A percentile compares a stretch with the other conserved stretches of the same genome.
Conservation (phyloP, 2,113 vertebrate genomes). For the Henicopernis longicauda region DNA sequence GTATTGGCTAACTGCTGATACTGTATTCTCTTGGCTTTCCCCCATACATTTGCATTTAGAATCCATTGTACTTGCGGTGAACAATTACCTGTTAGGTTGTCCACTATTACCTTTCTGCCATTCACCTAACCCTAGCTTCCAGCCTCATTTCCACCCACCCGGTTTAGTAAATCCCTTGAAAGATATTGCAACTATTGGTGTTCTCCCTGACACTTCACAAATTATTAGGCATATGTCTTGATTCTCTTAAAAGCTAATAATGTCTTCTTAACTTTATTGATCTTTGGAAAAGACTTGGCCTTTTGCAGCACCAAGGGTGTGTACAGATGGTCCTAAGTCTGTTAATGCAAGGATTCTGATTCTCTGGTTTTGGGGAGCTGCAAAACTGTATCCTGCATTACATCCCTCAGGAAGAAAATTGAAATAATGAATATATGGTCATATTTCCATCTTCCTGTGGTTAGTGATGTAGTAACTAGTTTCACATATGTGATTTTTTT, state of each 20-base stretch:
- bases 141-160: neutral
- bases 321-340: rapidly evolving
- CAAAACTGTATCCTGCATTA: neutral
- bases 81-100: neutral
- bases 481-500: neutral
- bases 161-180: neutral
- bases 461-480: neutral
- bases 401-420: neutral
- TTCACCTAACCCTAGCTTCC: neutral
- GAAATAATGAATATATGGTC: neutral
- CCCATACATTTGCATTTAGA: neutral
- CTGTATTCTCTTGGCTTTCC: neutral
- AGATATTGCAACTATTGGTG: neutral
- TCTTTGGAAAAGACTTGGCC: neutral
- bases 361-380: neutral
- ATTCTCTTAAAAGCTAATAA: neutral
- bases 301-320: neutral
- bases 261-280: neutral
- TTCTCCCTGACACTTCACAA: neutral
- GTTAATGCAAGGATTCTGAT: neutral
- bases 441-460: neutral
- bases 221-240: neutral
- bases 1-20: neutral
- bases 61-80: neutral
- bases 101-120: neutral